Evolutionary conservation across 2,888 invertebrate genomes (phyloP).

Genomic region (Lasioglossum calceatum): DNA sequence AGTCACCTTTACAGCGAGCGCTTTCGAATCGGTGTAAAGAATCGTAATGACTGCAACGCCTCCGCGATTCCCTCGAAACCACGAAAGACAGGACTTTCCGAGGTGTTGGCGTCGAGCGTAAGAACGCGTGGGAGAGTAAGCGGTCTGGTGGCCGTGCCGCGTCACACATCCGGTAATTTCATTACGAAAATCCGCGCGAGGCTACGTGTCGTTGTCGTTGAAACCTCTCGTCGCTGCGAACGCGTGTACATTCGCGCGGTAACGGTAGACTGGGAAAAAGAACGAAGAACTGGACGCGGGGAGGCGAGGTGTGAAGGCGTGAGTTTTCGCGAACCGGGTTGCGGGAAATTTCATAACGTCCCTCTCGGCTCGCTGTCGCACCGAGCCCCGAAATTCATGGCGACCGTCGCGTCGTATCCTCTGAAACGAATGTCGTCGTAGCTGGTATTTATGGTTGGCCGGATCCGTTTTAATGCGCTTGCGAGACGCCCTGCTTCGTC

Average conservation of each 20-base stretch:
- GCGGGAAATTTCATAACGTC: slow-evolving; percentile 60
- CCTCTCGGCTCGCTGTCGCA: not conserved
- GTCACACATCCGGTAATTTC: slow-evolving; percentile 73
- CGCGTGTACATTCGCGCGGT: not conserved
- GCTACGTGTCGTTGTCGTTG: slow-evolving; percentile 8
- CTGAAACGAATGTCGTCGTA: slow-evolving; percentile 36
- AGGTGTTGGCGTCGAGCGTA: not conserved
- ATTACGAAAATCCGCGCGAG: slow-evolving; percentile 73
- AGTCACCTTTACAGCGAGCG: not conserved
- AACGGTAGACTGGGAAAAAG: not conserved
- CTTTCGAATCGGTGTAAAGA: not conserved
- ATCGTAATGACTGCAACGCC: slow-evolving; percentile 11
- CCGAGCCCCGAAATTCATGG: slow-evolving; percentile 44
- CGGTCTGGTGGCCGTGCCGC: slow-evolving; percentile 5
- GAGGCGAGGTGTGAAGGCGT: not conserved
- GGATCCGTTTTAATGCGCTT: slow-evolving; percentile 28
- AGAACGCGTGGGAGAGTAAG: slow-evolving; percentile 11
- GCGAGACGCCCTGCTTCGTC: slow-evolving; percentile 11
- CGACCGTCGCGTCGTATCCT: slow-evolving; percentile 33
- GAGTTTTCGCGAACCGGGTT: slow-evolving; percentile 44
- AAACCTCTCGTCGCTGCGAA: not conserved
- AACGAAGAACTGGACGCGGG: not conserved
- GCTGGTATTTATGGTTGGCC: slow-evolving; percentile 41
- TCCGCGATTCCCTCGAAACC: slow-evolving; percentile 5
- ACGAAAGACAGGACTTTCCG: no score